Base-by-base conservation (phyloP, 1,140 invertebrate genomes). In the Pseudoatta argentina region DNA sequence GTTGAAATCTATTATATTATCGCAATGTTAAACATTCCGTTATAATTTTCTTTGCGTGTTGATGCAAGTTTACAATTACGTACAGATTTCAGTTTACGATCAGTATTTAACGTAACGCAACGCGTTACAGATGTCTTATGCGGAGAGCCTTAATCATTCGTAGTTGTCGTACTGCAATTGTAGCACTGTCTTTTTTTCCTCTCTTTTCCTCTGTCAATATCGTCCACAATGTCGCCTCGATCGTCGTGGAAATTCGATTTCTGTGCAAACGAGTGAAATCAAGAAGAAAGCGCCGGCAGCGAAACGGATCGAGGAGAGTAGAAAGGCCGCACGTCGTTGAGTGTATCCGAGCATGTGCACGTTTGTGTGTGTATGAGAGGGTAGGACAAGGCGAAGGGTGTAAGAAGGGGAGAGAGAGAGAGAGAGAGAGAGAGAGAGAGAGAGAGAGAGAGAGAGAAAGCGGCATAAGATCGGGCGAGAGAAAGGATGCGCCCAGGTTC, bases 241-340 rank as follows among this genome's bases (percentile, higher is more conserved):
- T 61, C 69, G 30, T 27, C n/a, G 69, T 87, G 86, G 44, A 89
- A 90, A 90, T 89, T 87, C 88, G 67, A 87, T 89, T 89, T 86
- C 64, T 69, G 81, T 73, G 86, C 75, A 30, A 72, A 85, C 57
- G 51, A 72, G 76, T 87, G 88, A 88, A 87, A 90, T 77, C 86
- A 64, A 51, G 73, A 85, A 71, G 79, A 75, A 78, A 64, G 67
- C 51, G 61, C 14, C 34, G 39, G 21, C 48, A 24, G 16, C 55
- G 57, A 57, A 83, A 64, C 55, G 39, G 73, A 57, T 27, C 59
- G 48, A 66, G 66, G 16, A 79, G 85, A 81, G 44, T 79, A 63
- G 30, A 86, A 73, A 61, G 67, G 48, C 66, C 55, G 71, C 57
- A 10, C 34, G 66, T 16, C 27, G 59, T 57, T 39, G 14, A 69